Evolutionary conservation across 1,140 invertebrate genomes (phyloP).

Genomic region (Carcinoscorpius rotundicauda): DNA sequence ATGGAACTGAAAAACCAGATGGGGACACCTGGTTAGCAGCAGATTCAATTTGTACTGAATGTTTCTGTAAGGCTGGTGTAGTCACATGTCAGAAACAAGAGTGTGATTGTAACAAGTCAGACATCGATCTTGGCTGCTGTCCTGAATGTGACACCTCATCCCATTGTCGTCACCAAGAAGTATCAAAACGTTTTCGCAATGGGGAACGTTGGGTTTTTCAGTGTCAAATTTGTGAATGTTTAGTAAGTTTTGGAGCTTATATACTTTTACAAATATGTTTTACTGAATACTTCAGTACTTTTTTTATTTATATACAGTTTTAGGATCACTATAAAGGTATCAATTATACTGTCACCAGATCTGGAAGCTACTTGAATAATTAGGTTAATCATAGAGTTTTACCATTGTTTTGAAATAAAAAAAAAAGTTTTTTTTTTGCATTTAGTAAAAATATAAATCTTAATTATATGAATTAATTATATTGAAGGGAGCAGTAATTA

Average conservation of each 20-base stretch:
- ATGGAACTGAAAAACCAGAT: conserved; percentile 43
- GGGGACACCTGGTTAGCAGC: conserved; percentile 38
- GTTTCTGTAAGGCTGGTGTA: conserved; percentile 20
- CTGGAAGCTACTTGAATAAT: no score
- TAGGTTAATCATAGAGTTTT: no score
- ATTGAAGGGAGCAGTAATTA: no score
- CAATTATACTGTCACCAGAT: no score
- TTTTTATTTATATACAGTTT: no score
- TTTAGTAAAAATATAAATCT: no score
- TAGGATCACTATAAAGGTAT: no score
- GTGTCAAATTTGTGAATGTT: conserved; percentile 25
- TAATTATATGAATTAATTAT: no score
- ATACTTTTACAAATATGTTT: no score
- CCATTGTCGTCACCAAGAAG: conserved; percentile 23
- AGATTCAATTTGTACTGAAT: conserved; percentile 28
- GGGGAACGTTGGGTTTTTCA: conserved; percentile 23
- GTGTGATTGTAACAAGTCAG: conserved; percentile 20
- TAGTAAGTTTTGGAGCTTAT: conserved; percentile 6
- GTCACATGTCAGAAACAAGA: conserved; percentile 15
- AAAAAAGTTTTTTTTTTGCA: no score
- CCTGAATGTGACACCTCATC: conserved; percentile 20
- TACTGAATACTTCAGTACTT: no score
- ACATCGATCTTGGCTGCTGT: conserved; percentile 21
- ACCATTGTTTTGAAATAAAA: no score
- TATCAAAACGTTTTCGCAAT: conserved; percentile 18